A percentile compares a stretch with the other conserved stretches of the same genome.
Conservation (phyloP, 2,113 vertebrate genomes). For the Apeltes quadracus region DNA sequence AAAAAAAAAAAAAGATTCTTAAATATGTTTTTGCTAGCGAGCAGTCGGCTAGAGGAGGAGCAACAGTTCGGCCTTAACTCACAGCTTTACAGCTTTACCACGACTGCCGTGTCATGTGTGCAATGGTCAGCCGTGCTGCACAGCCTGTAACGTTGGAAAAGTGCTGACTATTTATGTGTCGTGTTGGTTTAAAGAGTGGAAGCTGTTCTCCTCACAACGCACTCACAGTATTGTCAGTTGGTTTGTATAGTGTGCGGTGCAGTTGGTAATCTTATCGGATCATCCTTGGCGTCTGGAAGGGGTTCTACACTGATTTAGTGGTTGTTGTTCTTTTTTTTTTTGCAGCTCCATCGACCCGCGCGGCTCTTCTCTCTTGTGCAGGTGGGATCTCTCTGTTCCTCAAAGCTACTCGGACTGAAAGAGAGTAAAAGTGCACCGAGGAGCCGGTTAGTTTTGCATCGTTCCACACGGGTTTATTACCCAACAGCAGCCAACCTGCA, state of each 20-base stretch:
- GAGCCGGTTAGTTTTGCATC: conserved; percentile 13
- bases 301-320: conserved; percentile 35
- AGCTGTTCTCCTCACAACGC: conserved; percentile 28
- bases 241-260: conserved; percentile 17
- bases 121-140: conserved; percentile 33
- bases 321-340: conserved; percentile 25
- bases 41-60: conserved; percentile 16
- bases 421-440: background rate
- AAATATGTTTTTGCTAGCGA: background rate
- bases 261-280: conserved; percentile 29
- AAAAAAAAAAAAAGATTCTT: background rate
- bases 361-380: conserved; percentile 43
- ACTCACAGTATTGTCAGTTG: conserved; percentile 66
- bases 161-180: conserved; percentile 12
- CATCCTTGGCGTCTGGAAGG: conserved; percentile 52
- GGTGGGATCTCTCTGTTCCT: conserved; percentile 4
- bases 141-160: conserved; percentile 27
- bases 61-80: conserved; percentile 34
- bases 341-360: conserved; percentile 32
- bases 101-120: conserved; percentile 31
- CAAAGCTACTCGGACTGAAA: background rate
- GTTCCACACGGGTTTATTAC: background rate
- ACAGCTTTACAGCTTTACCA: conserved; percentile 4
- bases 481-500: conserved; percentile 1
- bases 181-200: conserved; percentile 38